phyloP scores from a whole-genome alignment of 2,113 vertebrate species.

The Machaerirhynchus nigripectus region DNA sequence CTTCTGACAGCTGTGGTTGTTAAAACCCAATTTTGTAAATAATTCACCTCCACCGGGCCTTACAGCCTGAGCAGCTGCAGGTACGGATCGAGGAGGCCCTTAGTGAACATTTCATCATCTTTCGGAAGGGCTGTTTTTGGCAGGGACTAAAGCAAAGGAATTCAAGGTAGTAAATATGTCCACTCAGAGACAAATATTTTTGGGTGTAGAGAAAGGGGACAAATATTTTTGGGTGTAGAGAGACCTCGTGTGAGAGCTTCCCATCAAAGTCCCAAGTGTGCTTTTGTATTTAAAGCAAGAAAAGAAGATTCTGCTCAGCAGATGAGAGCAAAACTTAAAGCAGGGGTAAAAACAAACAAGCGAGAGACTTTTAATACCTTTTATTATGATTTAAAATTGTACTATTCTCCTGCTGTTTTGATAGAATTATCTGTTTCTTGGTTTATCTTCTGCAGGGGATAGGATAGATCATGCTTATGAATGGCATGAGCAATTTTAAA shows the following conservation, averaged over 20 bases:
- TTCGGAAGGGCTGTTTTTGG: not conserved
- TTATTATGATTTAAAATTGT: not conserved
- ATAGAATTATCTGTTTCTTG: not conserved
- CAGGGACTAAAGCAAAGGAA: not conserved
- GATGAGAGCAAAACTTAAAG: not conserved
- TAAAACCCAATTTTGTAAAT: not conserved
- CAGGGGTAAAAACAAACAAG: not conserved
- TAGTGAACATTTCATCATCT: not conserved
- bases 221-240: not conserved
- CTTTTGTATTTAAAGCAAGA: not conserved
- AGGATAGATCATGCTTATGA: not conserved
- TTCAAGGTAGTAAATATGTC: not conserved
- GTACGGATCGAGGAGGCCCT: not conserved
- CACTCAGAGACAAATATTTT: not conserved
- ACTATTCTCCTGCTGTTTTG: not conserved
- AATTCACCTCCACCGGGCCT: not conserved
- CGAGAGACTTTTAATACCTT: not conserved
- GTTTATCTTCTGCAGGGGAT: not conserved
- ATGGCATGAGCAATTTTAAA: not conserved
- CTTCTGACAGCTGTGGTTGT: not conserved
- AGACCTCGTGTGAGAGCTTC: not conserved
- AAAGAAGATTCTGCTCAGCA: not conserved
- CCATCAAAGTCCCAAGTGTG: not conserved
- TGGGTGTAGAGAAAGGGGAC: not conserved
- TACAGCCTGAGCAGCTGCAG: not conserved